phyloP scores from a whole-genome alignment of 2,888 invertebrate genomes.

The Xanthorhoe designata region DNA sequence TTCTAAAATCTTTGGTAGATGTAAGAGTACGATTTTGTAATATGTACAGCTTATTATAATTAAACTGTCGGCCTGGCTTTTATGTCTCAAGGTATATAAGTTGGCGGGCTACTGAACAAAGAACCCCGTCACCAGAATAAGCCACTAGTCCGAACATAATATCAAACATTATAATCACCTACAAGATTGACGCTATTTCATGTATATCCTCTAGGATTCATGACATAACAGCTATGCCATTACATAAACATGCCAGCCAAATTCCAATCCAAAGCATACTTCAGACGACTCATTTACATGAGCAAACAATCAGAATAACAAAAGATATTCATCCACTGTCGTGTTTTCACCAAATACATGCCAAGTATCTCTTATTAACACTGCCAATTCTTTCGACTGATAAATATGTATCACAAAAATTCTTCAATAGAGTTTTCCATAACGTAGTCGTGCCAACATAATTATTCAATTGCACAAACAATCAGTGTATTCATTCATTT shows the following conservation, averaged over 20 bases:
- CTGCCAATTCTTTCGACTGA: constrained; percentile 27
- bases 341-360: constrained; percentile 52
- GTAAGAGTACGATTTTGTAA: no score
- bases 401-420: constrained; percentile 21
- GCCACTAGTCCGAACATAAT: no score
- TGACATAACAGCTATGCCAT: neutral
- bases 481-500: neutral
- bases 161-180: no score
- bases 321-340: constrained; percentile 57
- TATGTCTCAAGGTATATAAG: no score
- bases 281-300: constrained; percentile 56
- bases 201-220: neutral
- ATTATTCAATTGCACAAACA: neutral
- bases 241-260: constrained; percentile 22
- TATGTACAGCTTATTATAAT: no score
- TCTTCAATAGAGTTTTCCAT: constrained; percentile 14
- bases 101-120: no score
- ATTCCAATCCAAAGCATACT: constrained; percentile 25
- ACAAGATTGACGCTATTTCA: neutral
- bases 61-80: no score
- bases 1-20: no score
- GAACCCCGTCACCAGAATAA: no score
- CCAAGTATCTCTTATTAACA: constrained; percentile 45
- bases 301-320: constrained; percentile 62
- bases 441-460: neutral